Evolutionary conservation across 2,888 invertebrate genomes (phyloP).

Genomic region (Microchrysa polita): DNA sequence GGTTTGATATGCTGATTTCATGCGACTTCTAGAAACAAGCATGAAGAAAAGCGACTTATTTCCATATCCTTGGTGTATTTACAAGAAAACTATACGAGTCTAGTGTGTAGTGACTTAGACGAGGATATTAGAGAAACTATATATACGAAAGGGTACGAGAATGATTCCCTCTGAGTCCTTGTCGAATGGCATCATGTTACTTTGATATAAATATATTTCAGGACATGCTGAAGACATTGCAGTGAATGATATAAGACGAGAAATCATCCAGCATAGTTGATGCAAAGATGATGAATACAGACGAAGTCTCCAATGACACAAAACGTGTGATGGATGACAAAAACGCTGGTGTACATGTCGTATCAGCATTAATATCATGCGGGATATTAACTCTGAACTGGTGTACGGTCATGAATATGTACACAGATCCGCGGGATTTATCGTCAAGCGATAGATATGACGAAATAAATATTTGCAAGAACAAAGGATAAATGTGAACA

Average conservation of each 20-base stretch:
- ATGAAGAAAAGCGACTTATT: constrained; percentile 15
- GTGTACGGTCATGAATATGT: no score
- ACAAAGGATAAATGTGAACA: not conserved
- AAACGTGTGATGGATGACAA: constrained; percentile 28
- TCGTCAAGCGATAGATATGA: not conserved
- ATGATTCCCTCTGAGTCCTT: not conserved
- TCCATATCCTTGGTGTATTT: constrained; percentile 20
- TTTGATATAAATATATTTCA: not conserved
- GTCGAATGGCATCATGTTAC: constrained; percentile 1
- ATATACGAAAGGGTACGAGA: no score
- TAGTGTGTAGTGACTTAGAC: not conserved
- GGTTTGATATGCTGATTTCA: not conserved
- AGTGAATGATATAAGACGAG: not conserved
- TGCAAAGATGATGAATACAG: not conserved
- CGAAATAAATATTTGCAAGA: not conserved
- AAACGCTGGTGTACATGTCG: not conserved
- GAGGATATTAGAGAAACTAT: constrained; percentile 10
- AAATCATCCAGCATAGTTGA: not conserved
- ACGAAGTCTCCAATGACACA: constrained; percentile 27
- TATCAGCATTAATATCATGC: not conserved
- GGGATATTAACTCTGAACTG: not conserved
- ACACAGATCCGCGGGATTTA: not conserved
- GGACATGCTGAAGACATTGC: no score
- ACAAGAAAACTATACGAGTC: not conserved
- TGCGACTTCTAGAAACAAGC: not conserved